Evolutionary conservation across 2,888 invertebrate species (phyloP).

Genomic region (Odontocerum albicorne): DNA sequence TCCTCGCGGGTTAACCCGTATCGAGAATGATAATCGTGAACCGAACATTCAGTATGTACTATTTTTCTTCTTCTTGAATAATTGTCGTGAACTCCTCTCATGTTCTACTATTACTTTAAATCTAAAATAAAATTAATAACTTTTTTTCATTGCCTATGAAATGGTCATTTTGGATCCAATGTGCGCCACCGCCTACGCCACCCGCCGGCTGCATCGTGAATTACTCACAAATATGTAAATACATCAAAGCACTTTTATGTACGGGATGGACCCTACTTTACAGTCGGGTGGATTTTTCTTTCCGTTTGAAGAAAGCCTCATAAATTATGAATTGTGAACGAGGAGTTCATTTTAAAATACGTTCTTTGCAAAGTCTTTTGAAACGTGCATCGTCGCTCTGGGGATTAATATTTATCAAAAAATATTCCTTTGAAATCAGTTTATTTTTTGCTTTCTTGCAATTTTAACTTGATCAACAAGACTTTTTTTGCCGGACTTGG

Average conservation of each 20-base stretch:
- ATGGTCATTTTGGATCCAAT: no score
- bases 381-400: neutral
- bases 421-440: neutral
- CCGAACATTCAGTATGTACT: no score
- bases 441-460: neutral
- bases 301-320: constrained; percentile 37
- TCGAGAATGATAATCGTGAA: no score
- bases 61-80: no score
- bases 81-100: no score
- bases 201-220: constrained; percentile 10
- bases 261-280: constrained; percentile 30
- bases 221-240: constrained; percentile 35
- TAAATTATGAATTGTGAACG: constrained; percentile 36
- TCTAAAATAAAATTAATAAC: no score
- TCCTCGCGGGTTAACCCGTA: no score
- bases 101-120: no score
- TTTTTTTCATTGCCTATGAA: no score
- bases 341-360: constrained; percentile 31
- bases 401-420: constrained; percentile 16
- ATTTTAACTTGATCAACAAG: no score
- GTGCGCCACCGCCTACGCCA: no score
- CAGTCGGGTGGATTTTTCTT: constrained; percentile 32
- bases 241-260: constrained; percentile 31
- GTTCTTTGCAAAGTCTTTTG: constrained; percentile 18
- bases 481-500: no score